These are phyloP conservation scores for Cinara cedri DNA, from an alignment of 2,888 invertebrate species.

Conservation along the genomic window DNA sequence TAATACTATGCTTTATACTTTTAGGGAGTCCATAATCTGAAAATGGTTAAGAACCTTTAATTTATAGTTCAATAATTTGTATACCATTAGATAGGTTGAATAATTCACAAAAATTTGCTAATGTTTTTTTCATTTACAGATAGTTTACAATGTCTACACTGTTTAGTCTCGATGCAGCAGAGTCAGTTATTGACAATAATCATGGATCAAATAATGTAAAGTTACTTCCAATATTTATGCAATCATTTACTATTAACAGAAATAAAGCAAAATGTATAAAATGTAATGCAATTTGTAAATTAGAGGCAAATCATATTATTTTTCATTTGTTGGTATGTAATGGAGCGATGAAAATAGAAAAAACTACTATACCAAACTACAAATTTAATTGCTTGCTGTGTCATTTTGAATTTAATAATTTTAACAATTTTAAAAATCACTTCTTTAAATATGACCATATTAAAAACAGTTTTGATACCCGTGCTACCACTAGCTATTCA, in stretches of 20 bases:
- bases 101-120: too few species aligned
- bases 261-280: constrained; percentile 5
- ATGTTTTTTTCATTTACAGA: too few species aligned
- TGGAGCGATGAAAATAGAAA: not conserved
- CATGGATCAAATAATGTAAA: not conserved
- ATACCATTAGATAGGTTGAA: too few species aligned
- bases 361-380: not conserved
- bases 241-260: not conserved
- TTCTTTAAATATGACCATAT: constrained; percentile 20
- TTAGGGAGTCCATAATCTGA: too few species aligned
- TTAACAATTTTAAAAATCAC: constrained; percentile 14
- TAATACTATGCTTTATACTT: too few species aligned
- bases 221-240: not conserved
- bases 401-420: not conserved
- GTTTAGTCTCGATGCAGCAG: too few species aligned
- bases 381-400: constrained; percentile 24
- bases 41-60: too few species aligned
- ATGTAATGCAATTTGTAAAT: not conserved
- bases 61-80: too few species aligned
- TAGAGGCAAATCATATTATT: not conserved
- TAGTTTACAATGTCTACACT: too few species aligned
- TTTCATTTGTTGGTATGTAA: constrained; percentile 23
- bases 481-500: not conserved
- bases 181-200: not conserved
- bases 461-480: not conserved